Base-by-base conservation (phyloP, 2,888 invertebrate species). In the Blomia tropicalis region DNA sequence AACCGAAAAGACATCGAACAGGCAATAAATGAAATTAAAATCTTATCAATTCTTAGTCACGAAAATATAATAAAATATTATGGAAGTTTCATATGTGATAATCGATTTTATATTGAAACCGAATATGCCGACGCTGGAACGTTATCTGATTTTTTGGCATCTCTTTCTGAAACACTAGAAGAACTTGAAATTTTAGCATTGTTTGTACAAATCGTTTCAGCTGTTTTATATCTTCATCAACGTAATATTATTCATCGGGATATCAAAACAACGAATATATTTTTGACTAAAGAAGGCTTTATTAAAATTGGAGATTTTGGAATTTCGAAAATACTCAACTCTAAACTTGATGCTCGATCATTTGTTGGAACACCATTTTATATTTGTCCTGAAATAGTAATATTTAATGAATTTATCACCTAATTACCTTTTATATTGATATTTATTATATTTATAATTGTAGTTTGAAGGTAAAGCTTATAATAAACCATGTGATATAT, bases 271-370 rank as follows among this genome's bases (percentile, higher is more conserved):
- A 83, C 82, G 4, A 84, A 84, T 73, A 81, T 84, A 3, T 84
- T 84, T 69, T 73, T 84, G 61, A 83, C 81, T 19, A 79, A 79
- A 69, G 78, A 81, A 41, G 81, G 81, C 0, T 75, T 77, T 31
- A 79, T 84, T 0, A 84, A 84, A 74, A 78, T 83, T 41, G 84
- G 84, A 0, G 84, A 84, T 72, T 84, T 84, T 75, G 84, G 84
- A 27, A 84, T 85, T 67, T 82, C 83, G 1, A 84, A 84, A 73
- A 79, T 83, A 70, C 78, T 84, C 78, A 82, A 83, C 0, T 77
- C 76, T 72, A 75, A 71, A 64, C 78, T 79, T 30, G 80, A 79
- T 68, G 82, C 83, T 1, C 79, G 81, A 69, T 83, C 83, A 1
- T 81, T 83, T 17, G 75, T 83, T n/a, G 83, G 83, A 4, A 83